phyloP scores from a whole-genome alignment of 2,797 vertebrate genomes.

The Prionace glauca region DNA sequence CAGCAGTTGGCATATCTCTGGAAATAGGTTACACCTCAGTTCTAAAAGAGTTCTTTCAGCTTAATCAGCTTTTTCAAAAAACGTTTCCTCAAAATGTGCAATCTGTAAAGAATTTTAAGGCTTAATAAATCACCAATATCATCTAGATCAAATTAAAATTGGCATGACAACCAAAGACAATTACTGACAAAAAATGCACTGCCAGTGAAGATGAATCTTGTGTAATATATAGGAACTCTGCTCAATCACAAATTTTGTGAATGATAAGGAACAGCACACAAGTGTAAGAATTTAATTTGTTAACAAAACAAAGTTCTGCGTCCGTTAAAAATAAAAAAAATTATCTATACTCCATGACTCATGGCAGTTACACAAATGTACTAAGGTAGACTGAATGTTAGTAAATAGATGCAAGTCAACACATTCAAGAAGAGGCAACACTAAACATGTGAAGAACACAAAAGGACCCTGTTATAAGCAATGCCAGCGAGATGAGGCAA shows the following conservation, averaged over 20 bases:
- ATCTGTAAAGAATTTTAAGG: not conserved
- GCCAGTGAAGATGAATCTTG: not conserved
- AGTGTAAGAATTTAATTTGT: not conserved
- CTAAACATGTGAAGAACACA: not conserved
- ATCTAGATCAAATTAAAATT: not conserved
- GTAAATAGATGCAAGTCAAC: not conserved
- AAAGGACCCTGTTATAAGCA: not conserved
- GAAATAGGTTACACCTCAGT: not conserved
- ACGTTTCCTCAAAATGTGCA: not conserved
- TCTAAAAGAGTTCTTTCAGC: not conserved
- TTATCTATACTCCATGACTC: not conserved
- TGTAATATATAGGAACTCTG: not conserved
- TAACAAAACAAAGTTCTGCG: not conserved
- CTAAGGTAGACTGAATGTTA: not conserved
- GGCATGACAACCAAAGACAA: not conserved
- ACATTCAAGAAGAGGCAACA: not conserved
- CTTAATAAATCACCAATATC: not conserved
- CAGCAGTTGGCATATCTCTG: not conserved
- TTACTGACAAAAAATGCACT: not conserved
- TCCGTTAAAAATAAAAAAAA: not conserved
- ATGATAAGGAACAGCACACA: not conserved
- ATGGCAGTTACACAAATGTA: not conserved
- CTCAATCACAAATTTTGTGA: not conserved
- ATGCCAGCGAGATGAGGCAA: not conserved
- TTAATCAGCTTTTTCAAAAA: not conserved